These are phyloP conservation scores for Nerophis lumbriciformis DNA, from an alignment of 2,113 vertebrate species.

Conservation along the genomic window DNA sequence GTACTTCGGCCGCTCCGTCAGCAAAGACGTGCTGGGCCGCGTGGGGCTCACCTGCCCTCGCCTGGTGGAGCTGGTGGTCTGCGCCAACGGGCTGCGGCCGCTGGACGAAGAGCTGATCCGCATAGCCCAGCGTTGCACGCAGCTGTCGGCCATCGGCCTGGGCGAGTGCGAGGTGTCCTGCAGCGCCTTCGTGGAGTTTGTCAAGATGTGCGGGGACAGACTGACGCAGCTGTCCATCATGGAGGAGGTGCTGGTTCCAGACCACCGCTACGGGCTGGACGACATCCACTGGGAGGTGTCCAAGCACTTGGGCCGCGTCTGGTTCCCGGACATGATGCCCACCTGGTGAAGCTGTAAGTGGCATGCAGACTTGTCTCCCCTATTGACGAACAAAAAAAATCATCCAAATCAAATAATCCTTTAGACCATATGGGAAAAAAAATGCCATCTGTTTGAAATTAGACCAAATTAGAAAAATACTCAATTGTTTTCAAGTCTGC, in stretches of 20 bases:
- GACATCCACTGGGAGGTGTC: slow-evolving; percentile 98
- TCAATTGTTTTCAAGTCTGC: slow-evolving; percentile 8
- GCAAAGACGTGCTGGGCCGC: slow-evolving; percentile 93
- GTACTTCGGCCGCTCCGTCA: slow-evolving; percentile 92
- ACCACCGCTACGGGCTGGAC: slow-evolving; percentile 88
- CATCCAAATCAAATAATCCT: neutral
- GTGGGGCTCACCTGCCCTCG: slow-evolving; percentile 91
- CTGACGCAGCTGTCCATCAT: slow-evolving; percentile 93
- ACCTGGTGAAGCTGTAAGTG: slow-evolving; percentile 78
- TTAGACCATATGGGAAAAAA: slow-evolving; percentile 5
- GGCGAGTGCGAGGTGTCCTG: slow-evolving; percentile 96
- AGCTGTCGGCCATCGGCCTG: slow-evolving; percentile 88
- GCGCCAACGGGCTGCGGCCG: slow-evolving; percentile 89
- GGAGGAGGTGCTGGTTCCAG: slow-evolving; percentile 95
- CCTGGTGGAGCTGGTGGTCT: slow-evolving; percentile 91
- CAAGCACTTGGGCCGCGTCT: slow-evolving; percentile 91
- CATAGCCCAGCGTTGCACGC: slow-evolving; percentile 89
- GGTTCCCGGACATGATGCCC: slow-evolving; percentile 99
- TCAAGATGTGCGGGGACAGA: slow-evolving; percentile 92
- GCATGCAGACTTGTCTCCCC: neutral
- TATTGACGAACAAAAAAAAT: neutral
- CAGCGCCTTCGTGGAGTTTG: slow-evolving; percentile 96
- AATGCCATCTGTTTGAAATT: neutral
- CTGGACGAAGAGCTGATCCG: slow-evolving; percentile 94
- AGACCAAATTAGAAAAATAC: slow-evolving; percentile 1